Base-by-base conservation (phyloP, 2,113 vertebrate genomes). In the Pholis gunnellus region DNA sequence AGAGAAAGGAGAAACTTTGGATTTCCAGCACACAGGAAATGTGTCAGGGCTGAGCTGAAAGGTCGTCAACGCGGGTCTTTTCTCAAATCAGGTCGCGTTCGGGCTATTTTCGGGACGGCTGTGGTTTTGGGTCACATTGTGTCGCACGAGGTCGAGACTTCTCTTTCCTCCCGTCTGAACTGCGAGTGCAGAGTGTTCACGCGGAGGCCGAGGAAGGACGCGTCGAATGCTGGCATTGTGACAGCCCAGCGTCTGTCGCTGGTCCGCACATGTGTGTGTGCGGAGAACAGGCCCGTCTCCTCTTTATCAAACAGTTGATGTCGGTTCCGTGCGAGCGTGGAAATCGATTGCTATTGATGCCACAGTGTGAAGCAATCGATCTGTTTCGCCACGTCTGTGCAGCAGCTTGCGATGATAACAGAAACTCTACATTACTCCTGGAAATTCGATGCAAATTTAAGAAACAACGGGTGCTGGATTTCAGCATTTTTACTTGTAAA, bases 141-240 rank as follows among this genome's bases (percentile, higher is more conserved):
- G 66, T 20, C 57, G 3, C 64, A 18, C 63, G 22, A 87, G 89
- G 81, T 84, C 42, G 22, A 79, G 48, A 86, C 88, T 81, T 88
- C 76, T 79, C 8, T 44, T 85, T 86, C 84, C 86, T 85, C 38
- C 14, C 0, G 52, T 85, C 72, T 85, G 83, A 79, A 5, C 57
- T 48, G 17, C 27, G 44, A 48, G 79, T 61, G 84, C 81, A 72
- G 82, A 74, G 86, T 61, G 70, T 88, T 60, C 18, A 3, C 63
- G 79, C 4, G 34, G 64, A 38, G 31, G 17, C 72, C 25, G 72
- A 64, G 78, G 87, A 84, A 88, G 92, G 56, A 86, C 50, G 3
- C 5, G 1, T 69, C 25, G 54, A 70, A 76, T 50, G 76, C 61
- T 48, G 78, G 78, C 81, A 25, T 9, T 8, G 65, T 52, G 81